Conservation (phyloP, 1,140 invertebrate species). For the Hycleus cichorii region DNA sequence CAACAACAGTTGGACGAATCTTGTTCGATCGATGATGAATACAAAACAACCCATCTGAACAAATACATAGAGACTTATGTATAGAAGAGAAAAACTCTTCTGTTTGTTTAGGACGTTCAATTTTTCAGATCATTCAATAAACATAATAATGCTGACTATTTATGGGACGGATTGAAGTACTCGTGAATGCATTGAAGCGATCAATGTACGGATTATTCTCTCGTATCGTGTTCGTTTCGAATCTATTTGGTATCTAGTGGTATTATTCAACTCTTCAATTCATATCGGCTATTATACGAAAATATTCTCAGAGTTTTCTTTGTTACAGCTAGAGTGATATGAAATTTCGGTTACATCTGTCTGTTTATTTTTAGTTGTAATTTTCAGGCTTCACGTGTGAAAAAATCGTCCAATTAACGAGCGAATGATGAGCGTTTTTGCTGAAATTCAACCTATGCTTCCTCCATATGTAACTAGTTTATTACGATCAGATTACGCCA, state of each 20-base stretch:
- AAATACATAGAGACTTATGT: conserved; percentile 20
- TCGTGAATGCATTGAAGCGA: conserved; percentile 25
- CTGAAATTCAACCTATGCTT: conserved; percentile 8
- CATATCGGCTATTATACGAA: too few species aligned
- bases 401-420: too few species aligned
- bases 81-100: conserved; percentile 14
- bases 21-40: too few species aligned
- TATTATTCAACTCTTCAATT: too few species aligned
- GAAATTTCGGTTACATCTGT: too few species aligned
- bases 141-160: conserved; percentile 27
- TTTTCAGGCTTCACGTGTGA: too few species aligned
- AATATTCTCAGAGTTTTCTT: too few species aligned
- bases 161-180: conserved; percentile 25
- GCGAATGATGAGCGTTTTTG: neutral
- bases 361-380: too few species aligned
- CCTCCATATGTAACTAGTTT: conserved; percentile 11
- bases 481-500: conserved; percentile 11
- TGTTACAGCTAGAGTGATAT: too few species aligned
- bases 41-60: conserved; percentile 16
- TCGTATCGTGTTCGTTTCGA: conserved; percentile 5
- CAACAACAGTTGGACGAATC: too few species aligned
- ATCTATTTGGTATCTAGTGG: neutral
- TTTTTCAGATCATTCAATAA: conserved; percentile 29
- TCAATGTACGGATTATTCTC: conserved; percentile 19
- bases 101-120: conserved; percentile 28